Conservation (phyloP, 2,888 invertebrate genomes). For the Nebria salina region DNA sequence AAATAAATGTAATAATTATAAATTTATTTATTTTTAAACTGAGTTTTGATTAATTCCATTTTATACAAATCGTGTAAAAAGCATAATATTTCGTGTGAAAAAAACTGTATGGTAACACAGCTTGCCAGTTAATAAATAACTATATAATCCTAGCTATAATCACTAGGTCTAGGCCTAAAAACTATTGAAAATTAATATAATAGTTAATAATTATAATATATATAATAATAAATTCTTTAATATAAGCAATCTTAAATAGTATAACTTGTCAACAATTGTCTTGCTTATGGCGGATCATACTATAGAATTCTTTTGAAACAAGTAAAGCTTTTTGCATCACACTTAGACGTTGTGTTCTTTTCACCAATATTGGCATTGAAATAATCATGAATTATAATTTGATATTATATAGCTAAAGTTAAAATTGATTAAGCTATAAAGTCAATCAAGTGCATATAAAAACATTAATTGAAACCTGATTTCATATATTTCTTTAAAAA, state of each 20-base stretch:
- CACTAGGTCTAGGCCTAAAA: slow-evolving; percentile 27
- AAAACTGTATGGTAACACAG: slow-evolving; percentile 38
- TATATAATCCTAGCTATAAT: slow-evolving; percentile 15
- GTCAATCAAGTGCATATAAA: too few relatives aligned
- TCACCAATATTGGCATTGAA: not conserved
- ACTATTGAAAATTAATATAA: slow-evolving; percentile 28
- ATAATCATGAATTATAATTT: not conserved
- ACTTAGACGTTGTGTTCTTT: not conserved
- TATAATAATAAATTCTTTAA: slow-evolving; percentile 6
- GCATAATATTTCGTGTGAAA: slow-evolving; percentile 24
- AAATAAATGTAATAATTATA: not conserved
- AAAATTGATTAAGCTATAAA: too few relatives aligned
- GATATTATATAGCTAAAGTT: too few relatives aligned
- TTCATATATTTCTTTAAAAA: too few relatives aligned
- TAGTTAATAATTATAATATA: slow-evolving; percentile 8
- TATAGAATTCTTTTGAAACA: slow-evolving; percentile 12
- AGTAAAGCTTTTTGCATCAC: slow-evolving; percentile 28
- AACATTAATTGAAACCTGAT: too few relatives aligned
- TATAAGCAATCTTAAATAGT: slow-evolving; percentile 31
- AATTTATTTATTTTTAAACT: not conserved
- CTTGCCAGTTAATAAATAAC: slow-evolving; percentile 39
- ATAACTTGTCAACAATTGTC: slow-evolving; percentile 36
- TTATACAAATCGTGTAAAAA: slow-evolving; percentile 17
- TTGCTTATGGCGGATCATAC: slow-evolving; percentile 32
- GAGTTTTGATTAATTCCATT: not conserved